Percentiles rank a stretch among this genome's conserved stretches.
Conservation (phyloP, 2,797 vertebrate species). For the Premnoplex brunnescens region DNA sequence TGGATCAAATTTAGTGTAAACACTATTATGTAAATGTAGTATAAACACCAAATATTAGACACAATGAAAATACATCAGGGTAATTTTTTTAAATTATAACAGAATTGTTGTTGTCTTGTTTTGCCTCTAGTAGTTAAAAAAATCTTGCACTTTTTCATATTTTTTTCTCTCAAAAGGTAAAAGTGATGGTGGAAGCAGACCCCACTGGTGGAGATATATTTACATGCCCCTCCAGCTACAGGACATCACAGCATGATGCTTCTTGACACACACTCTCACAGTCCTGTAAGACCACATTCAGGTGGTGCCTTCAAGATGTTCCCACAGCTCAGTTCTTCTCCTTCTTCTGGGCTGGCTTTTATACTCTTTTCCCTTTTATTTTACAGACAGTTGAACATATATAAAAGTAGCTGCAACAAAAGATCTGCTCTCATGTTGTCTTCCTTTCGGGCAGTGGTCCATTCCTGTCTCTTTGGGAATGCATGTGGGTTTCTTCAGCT, state of each 20-base stretch:
- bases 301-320: background rate
- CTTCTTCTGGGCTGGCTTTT: background rate
- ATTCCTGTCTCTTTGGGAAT: background rate
- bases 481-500: background rate
- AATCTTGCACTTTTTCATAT: background rate
- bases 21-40: background rate
- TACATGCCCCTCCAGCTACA: background rate
- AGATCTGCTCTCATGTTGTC: background rate
- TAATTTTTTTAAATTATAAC: background rate
- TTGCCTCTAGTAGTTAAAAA: background rate
- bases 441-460: background rate
- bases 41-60: background rate
- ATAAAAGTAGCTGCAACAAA: slow-evolving; percentile 25
- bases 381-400: slow-evolving; percentile 27
- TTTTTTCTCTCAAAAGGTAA: background rate
- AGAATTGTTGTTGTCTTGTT: background rate
- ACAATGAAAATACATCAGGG: background rate
- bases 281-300: background rate
- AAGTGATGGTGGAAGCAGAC: background rate
- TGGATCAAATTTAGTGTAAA: background rate
- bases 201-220: background rate
- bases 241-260: background rate
- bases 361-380: background rate
- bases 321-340: background rate
- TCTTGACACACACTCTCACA: background rate